Conservation (phyloP, 2,888 invertebrate species). For the Tholera decimalis region DNA sequence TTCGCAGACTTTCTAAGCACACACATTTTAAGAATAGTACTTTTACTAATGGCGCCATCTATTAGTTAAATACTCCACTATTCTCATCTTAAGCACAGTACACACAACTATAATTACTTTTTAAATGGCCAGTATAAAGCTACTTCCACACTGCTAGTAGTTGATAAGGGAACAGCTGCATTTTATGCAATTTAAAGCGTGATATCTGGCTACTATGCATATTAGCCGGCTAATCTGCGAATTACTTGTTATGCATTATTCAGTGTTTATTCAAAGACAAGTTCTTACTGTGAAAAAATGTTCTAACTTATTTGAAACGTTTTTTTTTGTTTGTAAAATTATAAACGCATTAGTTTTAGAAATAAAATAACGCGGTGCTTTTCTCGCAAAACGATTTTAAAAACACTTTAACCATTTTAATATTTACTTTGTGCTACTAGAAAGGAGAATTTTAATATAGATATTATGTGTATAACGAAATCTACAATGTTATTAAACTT, state of each 20-base stretch:
- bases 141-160: slow-evolving; percentile 33
- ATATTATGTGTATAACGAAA: not conserved
- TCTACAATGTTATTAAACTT: too few relatives aligned
- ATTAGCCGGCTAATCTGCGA: slow-evolving; percentile 9
- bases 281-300: not conserved
- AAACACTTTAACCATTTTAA: slow-evolving; percentile 17
- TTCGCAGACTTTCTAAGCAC: slow-evolving; percentile 36
- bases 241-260: slow-evolving; percentile 19
- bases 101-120: slow-evolving; percentile 44
- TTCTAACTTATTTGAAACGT: not conserved
- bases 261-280: slow-evolving; percentile 22
- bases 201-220: slow-evolving; percentile 32
- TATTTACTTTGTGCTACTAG: not conserved
- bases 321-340: slow-evolving; percentile 12
- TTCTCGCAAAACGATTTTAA: slow-evolving; percentile 4
- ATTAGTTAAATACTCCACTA: slow-evolving; percentile 25
- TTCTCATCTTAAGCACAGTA: slow-evolving; percentile 21
- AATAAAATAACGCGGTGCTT: slow-evolving; percentile 10
- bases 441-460: not conserved
- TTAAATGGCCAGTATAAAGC: slow-evolving; percentile 40
- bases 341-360: slow-evolving; percentile 14
- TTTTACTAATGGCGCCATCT: slow-evolving; percentile 26
- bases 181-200: slow-evolving; percentile 36
- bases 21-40: slow-evolving; percentile 17
- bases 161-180: slow-evolving; percentile 42